Percentiles rank a stretch among this genome's conserved stretches.
Evolutionary conservation across 1,140 invertebrate species (phyloP).

Genomic region (Apis cerana): DNA sequence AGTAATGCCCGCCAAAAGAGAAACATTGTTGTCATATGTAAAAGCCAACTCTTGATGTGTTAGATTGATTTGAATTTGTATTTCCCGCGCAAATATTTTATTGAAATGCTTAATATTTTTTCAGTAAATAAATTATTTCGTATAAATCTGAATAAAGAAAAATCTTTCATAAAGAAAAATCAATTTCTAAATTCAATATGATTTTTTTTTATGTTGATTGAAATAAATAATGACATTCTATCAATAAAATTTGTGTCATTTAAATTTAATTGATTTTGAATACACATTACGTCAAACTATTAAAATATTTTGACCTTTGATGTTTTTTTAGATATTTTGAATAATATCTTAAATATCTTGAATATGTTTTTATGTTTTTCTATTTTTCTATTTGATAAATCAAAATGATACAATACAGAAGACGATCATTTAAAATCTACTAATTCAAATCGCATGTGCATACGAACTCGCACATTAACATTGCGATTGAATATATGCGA

Average conservation of each 20-base stretch:
- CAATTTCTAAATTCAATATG: neutral
- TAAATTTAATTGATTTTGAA: neutral
- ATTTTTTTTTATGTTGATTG: neutral
- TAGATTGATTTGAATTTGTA: neutral
- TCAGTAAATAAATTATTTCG: neutral
- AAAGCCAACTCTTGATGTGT: conserved; percentile 13
- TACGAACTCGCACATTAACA: conserved; percentile 32
- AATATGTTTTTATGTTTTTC: neutral
- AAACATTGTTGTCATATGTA: conserved; percentile 57
- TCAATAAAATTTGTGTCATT: neutral
- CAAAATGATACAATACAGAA: conserved; percentile 7
- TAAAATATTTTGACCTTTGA: too few relatives aligned
- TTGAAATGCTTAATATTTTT: neutral
- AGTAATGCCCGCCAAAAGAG: conserved; percentile 16
- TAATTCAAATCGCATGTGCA: conserved; percentile 25
- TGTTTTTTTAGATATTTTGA: neutral
- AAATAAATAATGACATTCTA: too few relatives aligned
- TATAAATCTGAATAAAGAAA: neutral
- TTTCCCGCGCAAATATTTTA: neutral
- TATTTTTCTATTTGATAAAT: neutral
- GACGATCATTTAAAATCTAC: conserved; percentile 4
- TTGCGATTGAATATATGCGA: conserved; percentile 29
- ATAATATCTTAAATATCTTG: too few relatives aligned
- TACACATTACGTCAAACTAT: rapidly evolving
- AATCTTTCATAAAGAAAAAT: neutral